Percentiles rank a stretch among this genome's conserved stretches.
phyloP scores from a whole-genome alignment of 2,888 invertebrate species.

The Hoplodrina ambigua region DNA sequence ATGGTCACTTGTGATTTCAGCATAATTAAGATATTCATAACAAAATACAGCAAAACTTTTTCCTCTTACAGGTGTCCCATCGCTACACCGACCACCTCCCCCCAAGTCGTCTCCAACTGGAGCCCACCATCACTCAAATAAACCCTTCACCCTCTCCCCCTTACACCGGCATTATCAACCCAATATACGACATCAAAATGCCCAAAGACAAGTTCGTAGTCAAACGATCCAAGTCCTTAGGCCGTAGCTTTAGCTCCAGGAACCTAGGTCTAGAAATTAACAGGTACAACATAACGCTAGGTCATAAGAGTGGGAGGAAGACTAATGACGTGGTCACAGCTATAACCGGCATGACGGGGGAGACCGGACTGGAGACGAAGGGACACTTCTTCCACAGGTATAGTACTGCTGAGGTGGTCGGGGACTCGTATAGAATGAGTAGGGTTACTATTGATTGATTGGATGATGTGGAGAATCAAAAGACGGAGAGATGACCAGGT shows the following conservation, averaged over 20 bases:
- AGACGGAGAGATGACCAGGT: too few relatives aligned
- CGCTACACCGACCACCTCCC: constrained; percentile 78
- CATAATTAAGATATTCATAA: too few relatives aligned
- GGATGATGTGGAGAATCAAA: too few relatives aligned
- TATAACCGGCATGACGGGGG: constrained; percentile 78
- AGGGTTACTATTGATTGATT: constrained; percentile 81
- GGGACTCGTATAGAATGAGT: constrained; percentile 83
- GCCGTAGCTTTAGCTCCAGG: constrained; percentile 79
- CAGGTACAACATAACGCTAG: constrained; percentile 83
- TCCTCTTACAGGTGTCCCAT: constrained; percentile 69
- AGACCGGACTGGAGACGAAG: constrained; percentile 81
- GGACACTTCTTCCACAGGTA: constrained; percentile 81
- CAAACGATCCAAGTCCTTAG: constrained; percentile 84
- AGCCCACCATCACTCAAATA: constrained; percentile 50
- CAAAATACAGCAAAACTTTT: background rate
- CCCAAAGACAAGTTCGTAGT: constrained; percentile 82
- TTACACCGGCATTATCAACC: constrained; percentile 85
- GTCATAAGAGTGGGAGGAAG: constrained; percentile 75
- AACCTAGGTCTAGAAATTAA: constrained; percentile 76
- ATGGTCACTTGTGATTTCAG: too few relatives aligned
- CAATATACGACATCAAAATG: constrained; percentile 83
- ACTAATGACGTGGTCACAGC: constrained; percentile 86
- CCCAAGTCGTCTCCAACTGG: constrained; percentile 69
- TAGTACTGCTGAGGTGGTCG: constrained; percentile 78
- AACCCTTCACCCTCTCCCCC: constrained; percentile 64